These are phyloP conservation scores for Cygnus olor DNA, from an alignment of 2,797 vertebrate species.

Conservation along the genomic window DNA sequence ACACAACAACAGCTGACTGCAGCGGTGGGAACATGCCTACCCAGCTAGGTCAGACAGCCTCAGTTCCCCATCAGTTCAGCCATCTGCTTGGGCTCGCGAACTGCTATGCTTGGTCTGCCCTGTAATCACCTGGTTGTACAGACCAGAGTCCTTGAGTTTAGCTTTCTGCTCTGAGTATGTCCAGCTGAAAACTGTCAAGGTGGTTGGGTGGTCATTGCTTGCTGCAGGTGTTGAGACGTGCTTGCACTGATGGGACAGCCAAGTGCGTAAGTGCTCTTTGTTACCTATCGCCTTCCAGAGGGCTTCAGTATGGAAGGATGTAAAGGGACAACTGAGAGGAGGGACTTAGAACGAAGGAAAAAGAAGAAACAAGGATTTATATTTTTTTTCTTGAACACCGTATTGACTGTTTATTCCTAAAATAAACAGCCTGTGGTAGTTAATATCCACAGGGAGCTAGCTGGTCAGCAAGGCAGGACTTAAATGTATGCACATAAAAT, in stretches of 20 bases:
- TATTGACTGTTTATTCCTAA: not conserved
- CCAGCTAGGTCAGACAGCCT: not conserved
- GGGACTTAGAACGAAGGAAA: not conserved
- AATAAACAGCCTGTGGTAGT: not conserved
- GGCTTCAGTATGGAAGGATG: not conserved
- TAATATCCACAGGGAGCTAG: not conserved
- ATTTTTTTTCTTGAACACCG: not conserved
- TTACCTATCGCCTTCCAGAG: rapidly evolving
- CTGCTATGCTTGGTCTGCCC: not conserved
- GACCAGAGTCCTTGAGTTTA: not conserved
- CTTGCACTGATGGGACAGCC: rapidly evolving
- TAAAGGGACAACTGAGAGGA: not conserved
- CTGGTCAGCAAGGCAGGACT: not conserved
- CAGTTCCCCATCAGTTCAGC: not conserved
- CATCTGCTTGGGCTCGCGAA: not conserved
- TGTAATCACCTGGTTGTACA: rapidly evolving
- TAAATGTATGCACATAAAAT: rapidly evolving
- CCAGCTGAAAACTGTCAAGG: not conserved
- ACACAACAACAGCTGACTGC: not conserved
- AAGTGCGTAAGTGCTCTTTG: rapidly evolving
- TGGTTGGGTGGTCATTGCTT: not conserved
- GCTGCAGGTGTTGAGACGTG: too few species aligned
- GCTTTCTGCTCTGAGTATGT: not conserved
- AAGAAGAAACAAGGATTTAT: not conserved
- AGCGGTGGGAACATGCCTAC: not conserved